Evolutionary conservation across 1,140 invertebrate species (phyloP), one percentile per base, ranked within the genome.

Genomic region (Phthorimaea operculella): DNA sequence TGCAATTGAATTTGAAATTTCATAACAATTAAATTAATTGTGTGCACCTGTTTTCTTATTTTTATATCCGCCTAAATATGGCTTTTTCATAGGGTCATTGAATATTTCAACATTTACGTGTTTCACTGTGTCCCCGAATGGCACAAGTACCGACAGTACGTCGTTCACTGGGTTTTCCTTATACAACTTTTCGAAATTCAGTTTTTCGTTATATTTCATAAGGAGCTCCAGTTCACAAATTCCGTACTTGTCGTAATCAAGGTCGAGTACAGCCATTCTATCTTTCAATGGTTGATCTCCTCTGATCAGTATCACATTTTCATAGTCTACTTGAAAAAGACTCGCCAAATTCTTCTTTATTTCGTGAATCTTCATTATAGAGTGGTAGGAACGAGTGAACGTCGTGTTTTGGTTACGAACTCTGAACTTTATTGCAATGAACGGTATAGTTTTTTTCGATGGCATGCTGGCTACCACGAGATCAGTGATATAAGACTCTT

Each of bases 61-160:
- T 58, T 74, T 82, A 75, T 89, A 92, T 39, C 90, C 90, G 33
- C 90, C 90, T 18, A 91, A 73, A 75, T 84, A 89, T 1, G 90
- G 89, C 64, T 92, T 92, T 21, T 76, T 68, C 18, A 90, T 89
- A 14, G 65, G 75, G 54, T 81, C 68, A 57, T 88, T 86, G 57
- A 88, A 86, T 55, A 91, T 79, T 84, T 88, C 87, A 5, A 89
- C 87, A 49, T 89, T 88, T n/a, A 90, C 74, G 60, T 87, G 79
- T 59, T 85, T 85, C 1, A 80, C 51, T 0, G 67, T 81, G 45
- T 70, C 76, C 3, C 83, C 79, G 45, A 86, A 86, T 4, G 83
- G 79, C 4, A 89, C 76, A 14, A 73, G 71, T 8, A 89, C 87
- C 8, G 86, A 87, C 53, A 89, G 64, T 12, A 89, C 82, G 70